A percentile compares a stretch with the other conserved stretches of the same genome.
Conservation (phyloP, 2,888 invertebrate genomes). For the Andrena minutula region DNA sequence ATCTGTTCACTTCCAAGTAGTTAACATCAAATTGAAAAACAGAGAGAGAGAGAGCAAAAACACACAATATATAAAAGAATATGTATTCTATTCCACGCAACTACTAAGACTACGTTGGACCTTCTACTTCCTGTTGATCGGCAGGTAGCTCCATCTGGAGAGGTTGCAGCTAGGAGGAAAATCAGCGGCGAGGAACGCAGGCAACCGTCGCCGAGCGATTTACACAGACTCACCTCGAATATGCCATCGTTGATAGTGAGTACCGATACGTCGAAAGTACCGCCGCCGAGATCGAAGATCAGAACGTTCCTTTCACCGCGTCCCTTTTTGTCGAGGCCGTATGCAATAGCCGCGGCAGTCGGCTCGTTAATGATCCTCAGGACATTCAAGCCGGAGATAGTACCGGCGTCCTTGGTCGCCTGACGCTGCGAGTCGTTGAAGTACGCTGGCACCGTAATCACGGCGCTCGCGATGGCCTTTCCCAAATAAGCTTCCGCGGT, state of each 20-base stretch:
- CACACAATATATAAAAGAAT: background rate
- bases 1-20: background rate
- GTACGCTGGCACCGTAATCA: conserved; percentile 94
- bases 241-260: conserved; percentile 94
- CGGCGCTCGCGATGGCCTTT: conserved; percentile 89
- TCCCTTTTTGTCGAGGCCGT: conserved; percentile 92
- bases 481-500: conserved; percentile 92
- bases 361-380: conserved; percentile 96
- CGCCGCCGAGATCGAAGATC: conserved; percentile 93
- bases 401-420: conserved; percentile 96
- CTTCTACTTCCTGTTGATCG: background rate
- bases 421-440: conserved; percentile 94
- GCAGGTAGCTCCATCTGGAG: background rate
- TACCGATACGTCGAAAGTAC: conserved; percentile 97
- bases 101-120: too few relatives aligned
- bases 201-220: conserved; percentile 8
- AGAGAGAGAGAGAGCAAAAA: background rate
- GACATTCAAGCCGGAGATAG: conserved; percentile 94
- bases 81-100: background rate
- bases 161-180: background rate
- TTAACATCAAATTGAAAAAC: background rate
- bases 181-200: conserved; percentile 8
- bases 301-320: conserved; percentile 91
- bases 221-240: conserved; percentile 85
- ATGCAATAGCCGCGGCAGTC: conserved; percentile 94